phyloP scores from a whole-genome alignment of 2,888 invertebrate genomes.

The Hypercompe scribonia region DNA sequence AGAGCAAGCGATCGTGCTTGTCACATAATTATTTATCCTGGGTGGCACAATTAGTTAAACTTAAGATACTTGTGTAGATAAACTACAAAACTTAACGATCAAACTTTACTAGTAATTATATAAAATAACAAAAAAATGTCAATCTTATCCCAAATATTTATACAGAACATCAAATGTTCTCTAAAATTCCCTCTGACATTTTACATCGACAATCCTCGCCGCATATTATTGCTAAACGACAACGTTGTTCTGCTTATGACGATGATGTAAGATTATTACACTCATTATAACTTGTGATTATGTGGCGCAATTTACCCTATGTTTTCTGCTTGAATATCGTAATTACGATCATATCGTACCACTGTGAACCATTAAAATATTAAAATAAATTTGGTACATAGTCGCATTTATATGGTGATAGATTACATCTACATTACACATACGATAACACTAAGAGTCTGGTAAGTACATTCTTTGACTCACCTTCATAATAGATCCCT shows the following conservation, averaged over 20 bases:
- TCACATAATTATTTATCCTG: too few species aligned
- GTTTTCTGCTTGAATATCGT: slow-evolving; percentile 27
- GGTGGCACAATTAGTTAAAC: too few species aligned
- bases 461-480: slow-evolving; percentile 36
- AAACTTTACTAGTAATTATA: slow-evolving; percentile 40
- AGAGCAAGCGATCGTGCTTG: too few species aligned
- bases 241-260: slow-evolving; percentile 53
- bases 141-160: slow-evolving; percentile 5
- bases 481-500: slow-evolving; percentile 40
- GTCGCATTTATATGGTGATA: slow-evolving; percentile 28
- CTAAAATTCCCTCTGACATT: slow-evolving; percentile 59
- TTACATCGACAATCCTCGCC: slow-evolving; percentile 53
- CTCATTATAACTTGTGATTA: slow-evolving; percentile 51
- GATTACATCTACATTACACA: slow-evolving; percentile 18
- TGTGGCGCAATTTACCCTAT: slow-evolving; percentile 18
- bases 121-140: slow-evolving; percentile 17
- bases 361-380: slow-evolving; percentile 29
- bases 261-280: slow-evolving; percentile 42
- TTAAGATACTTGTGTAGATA: too few species aligned
- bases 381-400: slow-evolving; percentile 27
- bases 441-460: slow-evolving; percentile 16
- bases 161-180: slow-evolving; percentile 53
- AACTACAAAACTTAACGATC: slow-evolving; percentile 49
- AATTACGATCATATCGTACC: slow-evolving; percentile 26
- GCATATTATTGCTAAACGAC: slow-evolving; percentile 51